Percentiles rank a stretch among this genome's conserved stretches.
These are phyloP conservation scores for Amphipoea oculea DNA, from an alignment of 2,888 invertebrate genomes.

Conservation along the genomic window DNA sequence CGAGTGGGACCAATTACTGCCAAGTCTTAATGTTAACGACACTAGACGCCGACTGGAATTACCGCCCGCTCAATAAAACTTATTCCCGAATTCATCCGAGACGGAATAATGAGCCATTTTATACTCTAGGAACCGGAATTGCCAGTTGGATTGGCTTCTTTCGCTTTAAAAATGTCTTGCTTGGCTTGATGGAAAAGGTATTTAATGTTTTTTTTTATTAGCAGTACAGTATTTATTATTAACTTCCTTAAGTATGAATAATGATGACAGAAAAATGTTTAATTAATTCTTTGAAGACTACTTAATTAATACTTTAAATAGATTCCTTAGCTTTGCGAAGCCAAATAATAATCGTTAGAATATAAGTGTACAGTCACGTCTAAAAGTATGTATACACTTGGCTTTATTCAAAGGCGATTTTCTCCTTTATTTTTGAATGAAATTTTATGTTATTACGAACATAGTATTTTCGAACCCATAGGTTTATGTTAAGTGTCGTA, in stretches of 20 bases:
- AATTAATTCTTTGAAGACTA: conserved; percentile 45
- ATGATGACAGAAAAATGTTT: conserved; percentile 23
- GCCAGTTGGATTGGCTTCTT: conserved; percentile 45
- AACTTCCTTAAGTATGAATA: conserved; percentile 25
- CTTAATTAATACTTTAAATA: conserved; percentile 46
- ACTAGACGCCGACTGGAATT: conserved; percentile 55
- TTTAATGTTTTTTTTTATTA: conserved; percentile 27
- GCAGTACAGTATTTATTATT: conserved; percentile 20
- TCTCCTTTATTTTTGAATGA: no score
- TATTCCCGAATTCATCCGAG: conserved; percentile 60
- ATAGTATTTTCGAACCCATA: no score
- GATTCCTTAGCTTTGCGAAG: conserved; percentile 39
- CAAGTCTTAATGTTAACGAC: conserved; percentile 61
- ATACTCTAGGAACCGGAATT: conserved; percentile 63
- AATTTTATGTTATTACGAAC: no score
- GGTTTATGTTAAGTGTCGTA: no score
- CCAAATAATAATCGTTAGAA: conserved; percentile 26
- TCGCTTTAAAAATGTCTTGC: conserved; percentile 30
- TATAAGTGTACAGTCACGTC: no score
- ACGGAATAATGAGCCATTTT: conserved; percentile 64
- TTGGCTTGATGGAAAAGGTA: conserved; percentile 17
- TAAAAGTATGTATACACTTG: no score
- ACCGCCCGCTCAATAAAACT: conserved; percentile 61
- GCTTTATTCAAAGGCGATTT: no score
- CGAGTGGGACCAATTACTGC: conserved; percentile 63